Base-by-base conservation (phyloP, 2,888 invertebrate species). In the Nezara viridula region DNA sequence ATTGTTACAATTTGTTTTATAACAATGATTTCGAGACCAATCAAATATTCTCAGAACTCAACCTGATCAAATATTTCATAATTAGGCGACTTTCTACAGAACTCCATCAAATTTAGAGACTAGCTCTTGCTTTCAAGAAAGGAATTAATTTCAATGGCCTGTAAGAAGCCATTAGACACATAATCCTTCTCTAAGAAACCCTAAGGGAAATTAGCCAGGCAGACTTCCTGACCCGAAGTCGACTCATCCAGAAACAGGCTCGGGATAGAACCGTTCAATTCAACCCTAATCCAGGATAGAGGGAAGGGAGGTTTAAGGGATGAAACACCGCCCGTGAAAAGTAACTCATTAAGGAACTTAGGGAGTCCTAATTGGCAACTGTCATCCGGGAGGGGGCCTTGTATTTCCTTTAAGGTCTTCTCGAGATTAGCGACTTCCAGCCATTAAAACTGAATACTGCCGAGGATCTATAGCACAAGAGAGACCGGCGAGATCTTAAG, bases 281-380 rank as follows among this genome's bases (percentile, higher is more conserved):
- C 44, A 81, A 81, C 12, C 81, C 44, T 81, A 44, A 81, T 44
- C 81, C 81, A n/a, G 44, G 24, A 44, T 44, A 44, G 44, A 37
- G 81, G 24, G 44, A 12, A 44, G 5, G 10, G 44, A 37, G 81
- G 24, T 44, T 44, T 44, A 81, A 44, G 81, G 81, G 81, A 81
- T 81, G 44, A 81, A 81, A 81, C 81, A 81, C 81, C n/a, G 81
- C 14, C 21, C 44, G 81, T 81, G 81, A 81, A 81, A 81, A 81
- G 81, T 81, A 81, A 81, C 81, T 81, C 81, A 81, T 81, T 81
- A 81, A 81, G 44, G 47, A 81, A 81, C 81, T 81, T 81, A 44
- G 81, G 14, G 81, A n/a, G n/a, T 10, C 81, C 44, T 81, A 81
- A 81, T 81, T 81, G 81, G 81, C 81, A n/a, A 81, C 81, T 81